Evolutionary conservation across 2,113 vertebrate species (phyloP), one percentile per base, ranked within the genome.

Genomic region (Cyanistes caeruleus): DNA sequence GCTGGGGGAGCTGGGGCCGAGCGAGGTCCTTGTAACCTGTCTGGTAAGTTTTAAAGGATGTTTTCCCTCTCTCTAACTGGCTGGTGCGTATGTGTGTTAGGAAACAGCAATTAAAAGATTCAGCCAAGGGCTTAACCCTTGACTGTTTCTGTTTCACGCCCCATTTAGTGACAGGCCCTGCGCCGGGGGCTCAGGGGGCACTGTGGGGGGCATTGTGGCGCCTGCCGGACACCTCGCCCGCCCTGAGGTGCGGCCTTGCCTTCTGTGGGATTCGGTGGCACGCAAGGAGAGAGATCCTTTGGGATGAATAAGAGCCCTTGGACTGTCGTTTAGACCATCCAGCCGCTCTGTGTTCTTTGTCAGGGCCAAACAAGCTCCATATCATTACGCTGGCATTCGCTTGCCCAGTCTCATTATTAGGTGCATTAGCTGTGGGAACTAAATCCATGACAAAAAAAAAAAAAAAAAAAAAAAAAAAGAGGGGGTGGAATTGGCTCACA

Each of bases 361-460:
- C 94, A 97, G 93, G 95, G 94, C 96, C 97, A 91, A 90, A 96
- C 96, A 97, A 96, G 94, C 97, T 97, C 95, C 91, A 52, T 96
- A 96, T 98, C 97, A 95, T 97, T 97, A 93, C 91, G 13, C 93
- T 74, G 93, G 94, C 96, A 92, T 89, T 97, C 8, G 49, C 92
- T 97, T 95, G 96, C 96, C 97, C 44, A 35, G 97, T 94, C 97
- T 98, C 97, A 98, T 98, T 98, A 98, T 97, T 89, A 96, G 95
- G 93, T 95, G 74, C 96, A 95, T 98, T 97, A 97, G 96, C 96
- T 98, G 98, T 98, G 98, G 97, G 97, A 98, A 98, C 96, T 80
- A 97, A 98, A 97, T 94, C 96, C 97, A 97, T 97, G 95, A 97
- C 73, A 96, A 84, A 97, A 97, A 96, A 95, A 67, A 60, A 46